These are phyloP conservation scores for Thermophis baileyi DNA, from an alignment of 2,113 vertebrate genomes.

Conservation along the genomic window DNA sequence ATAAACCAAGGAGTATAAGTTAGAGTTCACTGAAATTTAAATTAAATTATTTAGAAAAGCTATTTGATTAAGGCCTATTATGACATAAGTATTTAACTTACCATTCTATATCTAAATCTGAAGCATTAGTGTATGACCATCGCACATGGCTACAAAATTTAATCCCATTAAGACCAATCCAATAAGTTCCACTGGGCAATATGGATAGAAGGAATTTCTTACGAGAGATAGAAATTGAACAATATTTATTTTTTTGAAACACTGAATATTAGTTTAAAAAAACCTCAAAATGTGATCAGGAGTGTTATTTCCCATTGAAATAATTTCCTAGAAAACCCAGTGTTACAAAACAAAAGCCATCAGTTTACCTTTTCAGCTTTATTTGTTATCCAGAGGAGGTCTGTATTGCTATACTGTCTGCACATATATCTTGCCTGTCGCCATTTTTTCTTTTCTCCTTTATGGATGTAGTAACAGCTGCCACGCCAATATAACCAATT, in stretches of 20 bases:
- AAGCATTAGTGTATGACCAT: background rate
- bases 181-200: background rate
- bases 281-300: background rate
- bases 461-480: constrained; percentile 23
- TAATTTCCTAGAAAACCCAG: background rate
- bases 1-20: background rate
- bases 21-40: background rate
- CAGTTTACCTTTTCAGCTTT: constrained; percentile 14
- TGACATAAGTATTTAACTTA: constrained; percentile 1
- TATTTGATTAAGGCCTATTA: background rate
- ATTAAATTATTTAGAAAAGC: background rate
- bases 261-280: background rate
- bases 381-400: constrained; percentile 24
- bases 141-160: background rate
- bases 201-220: constrained; percentile 11
- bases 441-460: background rate
- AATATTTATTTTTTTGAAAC: background rate
- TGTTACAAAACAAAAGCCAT: background rate
- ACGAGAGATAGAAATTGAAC: background rate
- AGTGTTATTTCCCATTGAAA: background rate
- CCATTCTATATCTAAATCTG: background rate
- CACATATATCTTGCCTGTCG: constrained; percentile 1
- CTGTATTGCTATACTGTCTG: background rate
- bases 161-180: constrained; percentile 24
- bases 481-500: constrained; percentile 21